Evolutionary conservation across 2,113 vertebrate species (phyloP).

Genomic region (Microtus montanus): DNA sequence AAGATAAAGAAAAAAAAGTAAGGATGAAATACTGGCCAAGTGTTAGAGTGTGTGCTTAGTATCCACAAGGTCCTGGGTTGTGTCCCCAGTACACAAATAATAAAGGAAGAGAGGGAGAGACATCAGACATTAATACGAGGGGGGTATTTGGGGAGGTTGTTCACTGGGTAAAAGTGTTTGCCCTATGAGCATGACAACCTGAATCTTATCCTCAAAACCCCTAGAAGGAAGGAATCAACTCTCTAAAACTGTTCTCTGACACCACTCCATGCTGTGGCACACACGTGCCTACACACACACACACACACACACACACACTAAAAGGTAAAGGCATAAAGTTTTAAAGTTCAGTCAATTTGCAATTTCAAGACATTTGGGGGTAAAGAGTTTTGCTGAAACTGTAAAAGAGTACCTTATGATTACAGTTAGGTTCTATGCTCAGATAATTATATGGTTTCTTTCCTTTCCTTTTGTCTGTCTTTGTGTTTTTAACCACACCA

Average conservation of each 20-base stretch:
- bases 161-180: not conserved
- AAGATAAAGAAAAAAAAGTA: constrained; percentile 39
- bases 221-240: not conserved
- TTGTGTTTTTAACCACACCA: not conserved
- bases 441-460: not conserved
- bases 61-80: not conserved
- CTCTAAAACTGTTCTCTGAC: not conserved
- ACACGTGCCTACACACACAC: not conserved
- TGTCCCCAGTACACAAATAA: not conserved
- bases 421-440: not conserved
- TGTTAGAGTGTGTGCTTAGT: not conserved
- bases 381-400: not conserved
- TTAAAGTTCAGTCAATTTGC: not conserved
- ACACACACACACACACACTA: not conserved
- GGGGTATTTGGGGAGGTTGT: not conserved
- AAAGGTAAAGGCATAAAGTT: not conserved
- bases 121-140: not conserved
- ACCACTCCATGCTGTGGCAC: not conserved
- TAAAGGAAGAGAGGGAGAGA: not conserved
- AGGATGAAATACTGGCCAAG: not conserved
- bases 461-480: not conserved
- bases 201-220: not conserved
- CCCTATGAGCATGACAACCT: not conserved
- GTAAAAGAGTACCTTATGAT: not conserved
- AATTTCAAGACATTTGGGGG: not conserved